Percentiles rank a stretch among this genome's conserved stretches.
Evolutionary conservation across 2,113 vertebrate species (phyloP).

Genomic region (Sinocyclocheilus rhinocerous): DNA sequence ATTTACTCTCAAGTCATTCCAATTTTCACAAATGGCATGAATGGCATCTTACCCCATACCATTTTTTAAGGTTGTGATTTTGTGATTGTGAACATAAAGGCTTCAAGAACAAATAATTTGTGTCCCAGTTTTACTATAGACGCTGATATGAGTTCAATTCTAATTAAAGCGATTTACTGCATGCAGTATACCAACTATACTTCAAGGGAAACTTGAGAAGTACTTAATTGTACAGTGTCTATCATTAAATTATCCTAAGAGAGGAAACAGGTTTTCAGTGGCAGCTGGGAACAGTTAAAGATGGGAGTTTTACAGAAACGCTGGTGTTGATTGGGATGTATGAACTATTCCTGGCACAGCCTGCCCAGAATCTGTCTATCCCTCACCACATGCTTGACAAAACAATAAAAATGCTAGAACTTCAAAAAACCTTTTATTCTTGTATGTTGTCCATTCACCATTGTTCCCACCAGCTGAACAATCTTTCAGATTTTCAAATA

Average conservation of each 20-base stretch:
- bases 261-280: not conserved
- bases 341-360: not conserved
- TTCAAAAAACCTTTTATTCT: not conserved
- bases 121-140: not conserved
- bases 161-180: not conserved
- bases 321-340: conserved; percentile 21
- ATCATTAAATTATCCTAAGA: not conserved
- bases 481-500: not conserved
- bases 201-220: not conserved
- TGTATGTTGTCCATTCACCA: not conserved
- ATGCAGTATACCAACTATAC: not conserved
- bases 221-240: not conserved
- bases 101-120: not conserved
- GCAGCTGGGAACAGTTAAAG: conserved; percentile 17
- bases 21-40: not conserved
- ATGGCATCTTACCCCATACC: not conserved
- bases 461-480: not conserved
- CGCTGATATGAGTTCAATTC: not conserved
- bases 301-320: conserved; percentile 7
- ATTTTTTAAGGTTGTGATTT: not conserved
- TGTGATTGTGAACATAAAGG: not conserved
- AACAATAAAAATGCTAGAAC: not conserved
- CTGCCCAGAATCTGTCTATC: not conserved
- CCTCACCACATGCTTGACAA: not conserved
- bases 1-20: not conserved